Conservation (phyloP, 1,140 invertebrate genomes). For the Drosophila grimshawi region DNA sequence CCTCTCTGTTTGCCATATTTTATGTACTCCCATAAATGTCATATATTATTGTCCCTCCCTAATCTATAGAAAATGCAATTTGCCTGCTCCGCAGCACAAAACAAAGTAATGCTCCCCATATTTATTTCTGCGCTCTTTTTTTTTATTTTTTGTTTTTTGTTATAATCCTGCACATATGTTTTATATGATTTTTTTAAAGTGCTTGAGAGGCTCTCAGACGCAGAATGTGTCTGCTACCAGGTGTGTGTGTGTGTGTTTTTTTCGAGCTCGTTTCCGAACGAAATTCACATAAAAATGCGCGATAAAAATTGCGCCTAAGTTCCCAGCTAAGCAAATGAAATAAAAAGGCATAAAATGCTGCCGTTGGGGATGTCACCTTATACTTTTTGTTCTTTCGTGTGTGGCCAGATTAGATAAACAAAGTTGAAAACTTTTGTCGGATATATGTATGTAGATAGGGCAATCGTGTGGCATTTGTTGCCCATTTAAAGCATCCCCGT, state of each 20-base stretch:
- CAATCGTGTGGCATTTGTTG: constrained; percentile 41
- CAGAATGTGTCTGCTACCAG: constrained; percentile 13
- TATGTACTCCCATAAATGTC: constrained; percentile 72
- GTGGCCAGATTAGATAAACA: constrained; percentile 71
- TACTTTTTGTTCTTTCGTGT: constrained; percentile 10
- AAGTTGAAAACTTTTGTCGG: constrained; percentile 55
- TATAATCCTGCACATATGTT: constrained; percentile 78
- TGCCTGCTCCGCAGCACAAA: constrained; percentile 48
- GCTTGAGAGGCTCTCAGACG: neutral
- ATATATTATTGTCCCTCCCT: constrained; percentile 65
- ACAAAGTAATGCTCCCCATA: constrained; percentile 31
- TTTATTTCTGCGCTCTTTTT: constrained; percentile 1
- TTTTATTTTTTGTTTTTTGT: constrained; percentile 41
- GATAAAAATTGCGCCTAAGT: constrained; percentile 47
- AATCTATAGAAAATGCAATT: constrained; percentile 79
- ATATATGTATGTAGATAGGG: constrained; percentile 13
- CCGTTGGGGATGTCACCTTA: constrained; percentile 41
- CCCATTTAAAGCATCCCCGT: constrained; percentile 42
- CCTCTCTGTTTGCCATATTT: constrained; percentile 33
- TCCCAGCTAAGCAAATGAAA: constrained; percentile 52
- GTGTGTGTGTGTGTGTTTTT: constrained; percentile 1
- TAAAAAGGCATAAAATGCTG: constrained; percentile 75
- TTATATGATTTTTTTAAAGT: constrained; percentile 60
- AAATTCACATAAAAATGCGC: constrained; percentile 65
- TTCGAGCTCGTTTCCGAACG: constrained; percentile 5